A percentile compares a stretch with the other conserved stretches of the same genome.
Conservation (phyloP, 1,140 invertebrate species). For the Drosophila erecta region DNA sequence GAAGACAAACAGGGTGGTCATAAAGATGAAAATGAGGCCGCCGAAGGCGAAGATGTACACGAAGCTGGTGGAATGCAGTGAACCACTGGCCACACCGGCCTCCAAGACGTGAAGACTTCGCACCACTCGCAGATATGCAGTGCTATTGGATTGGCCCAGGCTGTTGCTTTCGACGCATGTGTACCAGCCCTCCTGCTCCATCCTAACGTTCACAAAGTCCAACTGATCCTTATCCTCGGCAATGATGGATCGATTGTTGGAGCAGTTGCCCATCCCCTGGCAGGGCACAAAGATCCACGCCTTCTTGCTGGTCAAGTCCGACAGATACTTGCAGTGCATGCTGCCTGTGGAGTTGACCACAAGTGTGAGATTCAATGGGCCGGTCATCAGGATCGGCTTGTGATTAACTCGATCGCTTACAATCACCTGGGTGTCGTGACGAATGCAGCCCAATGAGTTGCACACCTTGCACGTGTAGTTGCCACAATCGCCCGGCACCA, state of each 20-base stretch:
- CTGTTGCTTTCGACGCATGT: conserved; percentile 95
- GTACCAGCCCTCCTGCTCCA: conserved; percentile 96
- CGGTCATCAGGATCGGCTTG: conserved; percentile 64
- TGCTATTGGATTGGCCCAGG: conserved; percentile 91
- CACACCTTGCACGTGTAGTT: conserved; percentile 94
- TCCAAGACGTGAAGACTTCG: conserved; percentile 84
- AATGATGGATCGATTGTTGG: conserved; percentile 36
- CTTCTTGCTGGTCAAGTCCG: conserved; percentile 73
- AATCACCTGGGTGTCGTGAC: conserved; percentile 88
- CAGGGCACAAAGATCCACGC: conserved; percentile 67
- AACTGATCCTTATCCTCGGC: conserved; percentile 87
- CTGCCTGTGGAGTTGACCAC: conserved; percentile 61
- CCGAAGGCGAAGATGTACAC: conserved; percentile 34
- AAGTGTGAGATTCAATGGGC: conserved; percentile 66
- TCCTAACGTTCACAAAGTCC: conserved; percentile 92
- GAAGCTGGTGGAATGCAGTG: conserved; percentile 16
- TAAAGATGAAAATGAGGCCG: conserved; percentile 42
- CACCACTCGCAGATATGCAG: conserved; percentile 93
- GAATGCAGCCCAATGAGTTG: conserved; percentile 91
- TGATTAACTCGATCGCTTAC: conserved; percentile 81
- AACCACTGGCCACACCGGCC: conserved; percentile 27
- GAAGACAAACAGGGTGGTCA: conserved; percentile 79
- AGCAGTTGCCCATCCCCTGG: conserved; percentile 49
- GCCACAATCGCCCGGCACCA: conserved; percentile 91
- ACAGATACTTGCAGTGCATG: conserved; percentile 74